Conservation (phyloP, 2,113 vertebrate species). For the Chamaetylas fuelleborni region DNA sequence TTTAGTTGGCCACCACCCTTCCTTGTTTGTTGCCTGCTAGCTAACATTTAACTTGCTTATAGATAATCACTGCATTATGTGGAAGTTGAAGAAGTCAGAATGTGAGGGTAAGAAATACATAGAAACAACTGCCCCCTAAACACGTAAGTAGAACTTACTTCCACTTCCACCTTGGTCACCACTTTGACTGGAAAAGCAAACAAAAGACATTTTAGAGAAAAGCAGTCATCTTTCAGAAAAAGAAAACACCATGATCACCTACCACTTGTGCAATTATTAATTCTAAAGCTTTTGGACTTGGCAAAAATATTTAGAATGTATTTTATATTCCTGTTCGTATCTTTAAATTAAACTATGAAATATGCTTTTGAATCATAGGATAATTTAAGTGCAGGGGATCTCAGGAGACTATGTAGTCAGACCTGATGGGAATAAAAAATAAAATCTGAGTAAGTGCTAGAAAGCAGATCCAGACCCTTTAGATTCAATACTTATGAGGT, state of each 20-base stretch:
- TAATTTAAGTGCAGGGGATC: background rate
- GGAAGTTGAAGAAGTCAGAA: background rate
- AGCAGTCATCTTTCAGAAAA: background rate
- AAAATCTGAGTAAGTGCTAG: background rate
- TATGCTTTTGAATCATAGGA: background rate
- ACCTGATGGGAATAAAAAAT: background rate
- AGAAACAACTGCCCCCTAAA: background rate
- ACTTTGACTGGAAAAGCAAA: constrained; percentile 59
- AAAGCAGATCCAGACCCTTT: background rate
- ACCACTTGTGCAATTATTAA: background rate
- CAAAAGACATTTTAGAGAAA: background rate
- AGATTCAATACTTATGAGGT: background rate
- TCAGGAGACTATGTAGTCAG: background rate
- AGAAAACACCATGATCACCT: background rate
- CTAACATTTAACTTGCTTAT: background rate
- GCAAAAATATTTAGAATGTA: background rate
- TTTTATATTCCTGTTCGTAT: background rate
- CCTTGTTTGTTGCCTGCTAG: background rate
- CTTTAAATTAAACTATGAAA: background rate
- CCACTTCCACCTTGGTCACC: constrained; percentile 56
- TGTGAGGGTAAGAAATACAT: background rate
- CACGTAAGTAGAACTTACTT: constrained; percentile 71
- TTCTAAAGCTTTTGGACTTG: background rate
- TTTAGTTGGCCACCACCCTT: background rate
- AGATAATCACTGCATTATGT: background rate